Evolutionary conservation across 2,888 invertebrate species (phyloP).

Genomic region (Chirona hameri): DNA sequence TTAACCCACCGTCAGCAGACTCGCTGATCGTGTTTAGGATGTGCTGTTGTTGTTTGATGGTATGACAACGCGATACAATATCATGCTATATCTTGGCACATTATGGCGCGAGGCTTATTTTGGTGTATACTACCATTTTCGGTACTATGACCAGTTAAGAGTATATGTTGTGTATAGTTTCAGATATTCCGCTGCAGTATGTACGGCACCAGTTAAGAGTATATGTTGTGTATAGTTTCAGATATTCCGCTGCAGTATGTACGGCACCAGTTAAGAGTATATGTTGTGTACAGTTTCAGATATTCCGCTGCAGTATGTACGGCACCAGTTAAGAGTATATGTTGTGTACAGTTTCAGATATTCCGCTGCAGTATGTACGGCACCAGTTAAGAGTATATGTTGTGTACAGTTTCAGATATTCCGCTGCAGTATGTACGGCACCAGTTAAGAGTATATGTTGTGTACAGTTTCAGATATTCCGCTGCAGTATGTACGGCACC

Average conservation of each 20-base stretch:
- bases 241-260: conserved; percentile 95
- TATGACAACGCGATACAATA: no score
- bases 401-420: conserved; percentile 80
- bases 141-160: no score
- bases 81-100: no score
- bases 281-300: conserved; percentile 72
- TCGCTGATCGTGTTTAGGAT: no score
- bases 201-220: conserved; percentile 96
- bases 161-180: conserved; percentile 55
- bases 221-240: conserved; percentile 69
- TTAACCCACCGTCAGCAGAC: no score
- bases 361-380: conserved; percentile 97
- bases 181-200: conserved; percentile 96
- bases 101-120: no score
- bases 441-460: no score
- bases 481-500: conserved; percentile 94
- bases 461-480: conserved; percentile 84
- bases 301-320: conserved; percentile 95
- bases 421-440: conserved; percentile 94
- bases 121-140: no score
- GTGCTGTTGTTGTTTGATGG: no score
- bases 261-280: no score
- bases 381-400: no score
- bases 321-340: no score
- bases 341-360: conserved; percentile 74